phyloP scores from a whole-genome alignment of 2,113 vertebrate species.

The Perca fluviatilis region DNA sequence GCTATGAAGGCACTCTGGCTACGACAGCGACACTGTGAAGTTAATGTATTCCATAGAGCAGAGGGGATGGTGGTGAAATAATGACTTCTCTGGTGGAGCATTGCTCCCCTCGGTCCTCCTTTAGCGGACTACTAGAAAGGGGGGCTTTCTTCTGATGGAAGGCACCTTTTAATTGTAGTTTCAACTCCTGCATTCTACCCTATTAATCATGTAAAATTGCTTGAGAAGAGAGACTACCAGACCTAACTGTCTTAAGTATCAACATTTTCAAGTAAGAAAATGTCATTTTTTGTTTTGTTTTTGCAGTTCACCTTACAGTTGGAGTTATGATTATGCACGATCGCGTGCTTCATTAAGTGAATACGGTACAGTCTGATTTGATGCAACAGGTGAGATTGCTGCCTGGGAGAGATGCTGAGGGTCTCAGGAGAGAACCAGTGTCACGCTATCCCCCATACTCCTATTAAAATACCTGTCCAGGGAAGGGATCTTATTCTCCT shows the following conservation, averaged over 20 bases:
- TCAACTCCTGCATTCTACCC: constrained; percentile 60
- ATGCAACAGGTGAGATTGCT: constrained; percentile 66
- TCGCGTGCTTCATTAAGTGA: constrained; percentile 68
- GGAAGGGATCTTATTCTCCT: constrained; percentile 67
- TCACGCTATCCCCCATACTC: constrained; percentile 79
- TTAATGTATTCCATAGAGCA: constrained; percentile 81
- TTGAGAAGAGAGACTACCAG: constrained; percentile 40
- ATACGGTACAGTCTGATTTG: constrained; percentile 24
- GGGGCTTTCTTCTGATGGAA: constrained; percentile 67
- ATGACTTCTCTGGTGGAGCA: constrained; percentile 75
- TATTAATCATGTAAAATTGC: constrained; percentile 74
- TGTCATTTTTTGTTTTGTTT: constrained; percentile 46
- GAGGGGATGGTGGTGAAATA: constrained; percentile 75
- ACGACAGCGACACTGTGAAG: constrained; percentile 81
- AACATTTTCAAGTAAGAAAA: constrained; percentile 41
- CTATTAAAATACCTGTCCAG: constrained; percentile 75
- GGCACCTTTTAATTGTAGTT: constrained; percentile 79
- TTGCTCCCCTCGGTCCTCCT: constrained; percentile 70
- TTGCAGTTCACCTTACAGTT: constrained; percentile 30
- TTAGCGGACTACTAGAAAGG: constrained; percentile 70
- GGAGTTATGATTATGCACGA: constrained; percentile 42
- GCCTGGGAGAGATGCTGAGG: constrained; percentile 64
- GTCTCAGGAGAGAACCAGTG: constrained; percentile 59
- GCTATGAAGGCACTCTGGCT: constrained; percentile 79
- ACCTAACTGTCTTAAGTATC: constrained; percentile 25